Conservation (phyloP, 35 echinoderm and acorn worm species). For the Hemicentrotus pulcherrimus region DNA sequence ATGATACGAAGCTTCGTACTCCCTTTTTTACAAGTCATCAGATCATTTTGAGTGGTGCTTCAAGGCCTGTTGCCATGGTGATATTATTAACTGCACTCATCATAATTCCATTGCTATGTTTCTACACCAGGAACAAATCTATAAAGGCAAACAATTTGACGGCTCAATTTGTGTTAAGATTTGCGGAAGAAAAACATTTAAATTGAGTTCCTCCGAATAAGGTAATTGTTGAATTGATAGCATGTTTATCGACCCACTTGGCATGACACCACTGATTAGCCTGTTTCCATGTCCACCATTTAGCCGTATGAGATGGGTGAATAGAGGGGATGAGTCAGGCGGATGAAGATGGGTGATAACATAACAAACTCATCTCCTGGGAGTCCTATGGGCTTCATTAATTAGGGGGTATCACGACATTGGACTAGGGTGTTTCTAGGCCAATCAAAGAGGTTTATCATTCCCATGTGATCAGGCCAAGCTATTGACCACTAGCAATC, state of each 20-base stretch:
- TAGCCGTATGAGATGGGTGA: background rate
- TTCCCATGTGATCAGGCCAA: background rate
- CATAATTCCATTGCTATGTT: background rate
- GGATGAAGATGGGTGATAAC: constrained; percentile 9
- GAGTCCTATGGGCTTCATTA: background rate
- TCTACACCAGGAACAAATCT: background rate
- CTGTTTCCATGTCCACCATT: background rate
- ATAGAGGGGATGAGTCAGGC: background rate
- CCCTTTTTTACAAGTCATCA: background rate
- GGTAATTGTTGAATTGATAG: background rate
- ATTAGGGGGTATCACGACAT: background rate
- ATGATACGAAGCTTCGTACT: background rate
- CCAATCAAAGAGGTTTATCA: background rate
- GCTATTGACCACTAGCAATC: background rate
- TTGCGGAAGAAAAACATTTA: background rate
- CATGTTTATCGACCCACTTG: background rate
- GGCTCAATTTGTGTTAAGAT: background rate
- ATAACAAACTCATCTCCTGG: background rate
- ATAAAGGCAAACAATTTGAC: background rate
- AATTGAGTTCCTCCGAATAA: background rate
- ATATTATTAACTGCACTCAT: background rate
- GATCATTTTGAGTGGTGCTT: background rate
- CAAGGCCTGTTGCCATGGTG: background rate
- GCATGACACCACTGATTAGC: background rate
- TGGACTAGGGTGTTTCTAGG: background rate